Evolutionary conservation across 2,888 invertebrate species (phyloP).

Genomic region (Eueremaeus valkanovi): DNA sequence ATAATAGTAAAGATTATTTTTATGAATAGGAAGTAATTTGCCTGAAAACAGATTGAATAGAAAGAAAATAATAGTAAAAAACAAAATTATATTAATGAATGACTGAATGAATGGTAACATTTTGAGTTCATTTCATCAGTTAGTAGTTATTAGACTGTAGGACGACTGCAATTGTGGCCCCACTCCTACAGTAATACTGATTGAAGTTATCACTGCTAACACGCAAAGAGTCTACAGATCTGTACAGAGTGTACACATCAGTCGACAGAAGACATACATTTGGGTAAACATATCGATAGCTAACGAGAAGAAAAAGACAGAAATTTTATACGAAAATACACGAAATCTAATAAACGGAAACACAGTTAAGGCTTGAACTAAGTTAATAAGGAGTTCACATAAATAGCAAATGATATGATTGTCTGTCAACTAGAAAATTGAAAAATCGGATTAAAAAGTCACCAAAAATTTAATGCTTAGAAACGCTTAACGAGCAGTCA

Average conservation of each 20-base stretch:
- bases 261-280: conserved; percentile 3
- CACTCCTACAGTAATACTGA: not conserved
- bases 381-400: not conserved
- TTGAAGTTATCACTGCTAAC: not conserved
- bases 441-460: conserved; percentile 15
- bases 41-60: not conserved
- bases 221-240: too few relatives aligned
- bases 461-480: conserved; percentile 7
- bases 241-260: not conserved
- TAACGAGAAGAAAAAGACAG: not conserved
- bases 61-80: not conserved
- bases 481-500: not conserved
- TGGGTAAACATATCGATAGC: conserved; percentile 8
- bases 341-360: conserved; percentile 1
- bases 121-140: not conserved
- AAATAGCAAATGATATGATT: not conserved
- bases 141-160: not conserved
- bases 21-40: conserved; percentile 1
- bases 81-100: not conserved
- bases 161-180: too few relatives aligned
- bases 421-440: not conserved
- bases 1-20: not conserved
- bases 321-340: not conserved
- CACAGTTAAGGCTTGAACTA: not conserved
- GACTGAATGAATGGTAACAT: not conserved